Conservation (phyloP, 2,888 invertebrate species). For the Mimumesa dahlbomi region DNA sequence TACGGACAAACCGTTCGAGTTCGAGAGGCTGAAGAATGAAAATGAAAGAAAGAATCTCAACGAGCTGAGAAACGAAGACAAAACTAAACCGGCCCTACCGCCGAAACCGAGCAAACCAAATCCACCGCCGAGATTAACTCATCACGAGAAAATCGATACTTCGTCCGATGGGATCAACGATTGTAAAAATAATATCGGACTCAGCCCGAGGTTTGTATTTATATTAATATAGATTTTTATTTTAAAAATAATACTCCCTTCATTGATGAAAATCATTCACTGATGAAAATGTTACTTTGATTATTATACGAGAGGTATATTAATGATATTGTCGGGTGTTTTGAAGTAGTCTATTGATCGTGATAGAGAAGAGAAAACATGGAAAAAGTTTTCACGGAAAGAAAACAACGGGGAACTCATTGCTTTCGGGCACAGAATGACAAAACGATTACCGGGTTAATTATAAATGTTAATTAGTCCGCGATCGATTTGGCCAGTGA, state of each 20-base stretch:
- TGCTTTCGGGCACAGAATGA: conserved; percentile 49
- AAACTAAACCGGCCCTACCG: conserved; percentile 88
- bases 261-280: too few species aligned
- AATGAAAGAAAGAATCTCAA: conserved; percentile 66
- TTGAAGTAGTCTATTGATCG: too few species aligned
- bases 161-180: conserved; percentile 56
- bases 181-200: conserved; percentile 56
- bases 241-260: not conserved
- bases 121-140: conserved; percentile 77
- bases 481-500: conserved; percentile 79
- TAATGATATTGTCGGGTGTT: too few species aligned
- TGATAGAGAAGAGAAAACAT: not conserved
- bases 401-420: conserved; percentile 4
- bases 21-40: conserved; percentile 70
- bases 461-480: conserved; percentile 80
- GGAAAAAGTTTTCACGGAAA: not conserved
- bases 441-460: conserved; percentile 72
- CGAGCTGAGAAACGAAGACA: conserved; percentile 73
- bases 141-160: conserved; percentile 74
- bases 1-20: conserved; percentile 73
- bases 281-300: too few species aligned
- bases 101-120: conserved; percentile 86
- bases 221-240: too few species aligned
- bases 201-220: conserved; percentile 68
- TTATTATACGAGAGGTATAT: too few species aligned